Percentiles rank a stretch among this genome's conserved stretches.
Conservation (phyloP, 2,113 vertebrate genomes). For the Leptobrachium ailaonicum region DNA sequence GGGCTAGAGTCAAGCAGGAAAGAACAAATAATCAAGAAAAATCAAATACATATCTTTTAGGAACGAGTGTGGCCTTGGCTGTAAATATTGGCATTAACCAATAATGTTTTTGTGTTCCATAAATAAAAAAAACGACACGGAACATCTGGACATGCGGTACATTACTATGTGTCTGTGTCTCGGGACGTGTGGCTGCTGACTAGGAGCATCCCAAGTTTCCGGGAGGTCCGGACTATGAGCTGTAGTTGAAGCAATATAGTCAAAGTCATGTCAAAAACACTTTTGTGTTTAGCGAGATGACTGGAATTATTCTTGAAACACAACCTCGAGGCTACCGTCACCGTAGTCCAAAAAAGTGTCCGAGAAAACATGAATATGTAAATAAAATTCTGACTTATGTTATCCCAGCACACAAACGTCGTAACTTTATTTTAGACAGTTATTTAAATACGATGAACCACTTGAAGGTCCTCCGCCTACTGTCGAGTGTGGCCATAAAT, state of each 20-base stretch:
- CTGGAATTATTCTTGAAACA: background rate
- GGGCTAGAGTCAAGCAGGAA: no score
- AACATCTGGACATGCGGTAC: background rate
- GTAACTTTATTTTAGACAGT: no score
- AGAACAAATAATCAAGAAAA: background rate
- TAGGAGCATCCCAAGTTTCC: constrained; percentile 12
- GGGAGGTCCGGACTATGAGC: background rate
- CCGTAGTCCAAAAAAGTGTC: background rate
- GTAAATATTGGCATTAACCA: background rate
- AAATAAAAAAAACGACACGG: background rate
- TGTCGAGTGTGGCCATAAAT: no score
- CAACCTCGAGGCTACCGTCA: no score
- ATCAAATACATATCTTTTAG: background rate
- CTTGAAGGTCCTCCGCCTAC: no score
- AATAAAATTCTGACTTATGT: background rate
- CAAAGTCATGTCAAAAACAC: constrained; percentile 7
- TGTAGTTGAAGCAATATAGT: constrained; percentile 1
- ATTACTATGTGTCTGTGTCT: background rate
- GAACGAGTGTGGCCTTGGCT: background rate
- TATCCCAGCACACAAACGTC: no score
- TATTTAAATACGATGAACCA: no score
- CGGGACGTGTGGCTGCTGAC: no score
- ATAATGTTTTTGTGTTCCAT: background rate
- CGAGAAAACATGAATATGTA: background rate
- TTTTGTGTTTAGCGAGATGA: background rate